phyloP scores from a whole-genome alignment of 2,113 vertebrate genomes.

The Sylvilagus bachmani region DNA sequence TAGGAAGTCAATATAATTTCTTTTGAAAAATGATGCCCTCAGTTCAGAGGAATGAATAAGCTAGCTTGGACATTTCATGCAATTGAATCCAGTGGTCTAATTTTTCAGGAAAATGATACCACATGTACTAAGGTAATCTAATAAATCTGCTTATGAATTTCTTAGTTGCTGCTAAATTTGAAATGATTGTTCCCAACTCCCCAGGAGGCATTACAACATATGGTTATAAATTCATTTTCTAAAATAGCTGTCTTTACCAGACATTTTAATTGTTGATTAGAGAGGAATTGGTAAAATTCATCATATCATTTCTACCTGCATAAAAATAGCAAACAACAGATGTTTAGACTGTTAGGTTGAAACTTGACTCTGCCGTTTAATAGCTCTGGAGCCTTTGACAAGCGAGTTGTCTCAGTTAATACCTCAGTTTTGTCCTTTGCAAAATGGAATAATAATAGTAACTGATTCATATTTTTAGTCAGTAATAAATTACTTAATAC shows the following conservation, averaged over 20 bases:
- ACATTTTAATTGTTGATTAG: not conserved
- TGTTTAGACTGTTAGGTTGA: not conserved
- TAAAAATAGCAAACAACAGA: not conserved
- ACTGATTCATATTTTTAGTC: not conserved
- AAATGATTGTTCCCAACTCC: not conserved
- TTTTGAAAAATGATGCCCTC: constrained; percentile 50
- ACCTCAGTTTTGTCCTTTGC: not conserved
- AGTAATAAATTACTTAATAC: not conserved
- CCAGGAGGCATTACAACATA: constrained; percentile 33
- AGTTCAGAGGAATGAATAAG: constrained; percentile 38
- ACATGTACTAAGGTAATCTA: not conserved
- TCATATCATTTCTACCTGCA: not conserved
- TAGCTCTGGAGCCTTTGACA: not conserved
- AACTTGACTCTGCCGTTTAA: not conserved
- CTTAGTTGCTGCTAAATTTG: constrained; percentile 19
- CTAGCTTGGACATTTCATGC: not conserved
- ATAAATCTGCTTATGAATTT: constrained; percentile 31
- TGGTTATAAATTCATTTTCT: not conserved
- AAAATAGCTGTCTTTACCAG: not conserved
- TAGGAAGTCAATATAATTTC: constrained; percentile 53
- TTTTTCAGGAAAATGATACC: constrained; percentile 67
- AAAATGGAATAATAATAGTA: not conserved
- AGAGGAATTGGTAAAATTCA: not conserved
- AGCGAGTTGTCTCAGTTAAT: not conserved
- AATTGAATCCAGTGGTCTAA: not conserved